phyloP scores from a whole-genome alignment of 2,888 invertebrate species.

The Catocala sponsa region DNA sequence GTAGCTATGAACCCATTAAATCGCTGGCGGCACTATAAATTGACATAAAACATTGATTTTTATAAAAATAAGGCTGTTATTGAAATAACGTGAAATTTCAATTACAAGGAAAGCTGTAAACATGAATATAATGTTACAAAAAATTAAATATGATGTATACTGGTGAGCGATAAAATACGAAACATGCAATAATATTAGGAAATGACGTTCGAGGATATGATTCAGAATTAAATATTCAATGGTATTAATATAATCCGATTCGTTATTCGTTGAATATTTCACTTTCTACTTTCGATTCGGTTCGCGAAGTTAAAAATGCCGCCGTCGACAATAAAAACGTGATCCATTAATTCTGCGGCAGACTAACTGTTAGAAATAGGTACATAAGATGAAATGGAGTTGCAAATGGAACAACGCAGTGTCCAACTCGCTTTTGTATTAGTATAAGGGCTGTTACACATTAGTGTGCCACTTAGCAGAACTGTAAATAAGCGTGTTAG shows the following conservation, averaged over 20 bases:
- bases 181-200: neutral
- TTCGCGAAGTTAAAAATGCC: slow-evolving; percentile 32
- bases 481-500: slow-evolving; percentile 27
- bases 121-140: neutral
- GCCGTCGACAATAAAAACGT: slow-evolving; percentile 36
- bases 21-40: slow-evolving; percentile 18
- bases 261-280: slow-evolving; percentile 17
- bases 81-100: neutral
- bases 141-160: neutral
- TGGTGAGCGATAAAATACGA: neutral
- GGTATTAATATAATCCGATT: slow-evolving; percentile 32
- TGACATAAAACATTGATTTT: slow-evolving; percentile 8
- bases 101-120: slow-evolving; percentile 1
- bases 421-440: slow-evolving; percentile 30
- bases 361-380: slow-evolving; percentile 34
- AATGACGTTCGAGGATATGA: slow-evolving; percentile 3
- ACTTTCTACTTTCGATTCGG: slow-evolving; percentile 42
- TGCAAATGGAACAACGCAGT: slow-evolving; percentile 38
- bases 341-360: slow-evolving; percentile 45
- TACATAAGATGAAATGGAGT: slow-evolving; percentile 43
- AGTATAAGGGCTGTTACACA: slow-evolving; percentile 29
- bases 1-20: slow-evolving; percentile 27
- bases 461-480: slow-evolving; percentile 22
- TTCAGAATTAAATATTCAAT: slow-evolving; percentile 17
- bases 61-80: neutral